These are phyloP conservation scores for Chelon auratus DNA, from an alignment of 2,797 vertebrate genomes.

Conservation along the genomic window DNA sequence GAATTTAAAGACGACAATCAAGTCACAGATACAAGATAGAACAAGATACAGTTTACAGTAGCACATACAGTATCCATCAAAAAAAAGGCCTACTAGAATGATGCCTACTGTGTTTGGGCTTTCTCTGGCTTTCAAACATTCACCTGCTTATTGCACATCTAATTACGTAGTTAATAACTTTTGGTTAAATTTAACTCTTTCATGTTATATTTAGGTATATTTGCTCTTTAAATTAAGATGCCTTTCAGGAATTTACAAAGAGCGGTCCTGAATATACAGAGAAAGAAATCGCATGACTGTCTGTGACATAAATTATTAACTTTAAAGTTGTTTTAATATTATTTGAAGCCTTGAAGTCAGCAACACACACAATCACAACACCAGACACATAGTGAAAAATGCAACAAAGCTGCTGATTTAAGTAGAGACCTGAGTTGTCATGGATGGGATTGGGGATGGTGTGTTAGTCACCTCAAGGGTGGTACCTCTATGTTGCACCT, in stretches of 20 bases:
- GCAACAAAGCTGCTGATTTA: constrained; percentile 38
- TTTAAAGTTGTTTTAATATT: constrained; percentile 3
- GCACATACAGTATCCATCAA: background rate
- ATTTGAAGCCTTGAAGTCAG: constrained; percentile 14
- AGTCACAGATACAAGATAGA: no score
- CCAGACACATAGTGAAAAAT: constrained; percentile 15
- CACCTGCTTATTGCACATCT: no score
- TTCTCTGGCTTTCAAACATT: no score
- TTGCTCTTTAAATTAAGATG: no score
- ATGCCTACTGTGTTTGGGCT: background rate
- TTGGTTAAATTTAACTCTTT: no score
- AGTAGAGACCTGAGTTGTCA: constrained; percentile 46
- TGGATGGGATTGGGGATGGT: constrained; percentile 71
- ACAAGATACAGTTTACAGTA: background rate
- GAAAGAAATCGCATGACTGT: background rate
- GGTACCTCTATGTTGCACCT: constrained; percentile 68
- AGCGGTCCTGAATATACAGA: no score
- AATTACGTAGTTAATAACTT: no score
- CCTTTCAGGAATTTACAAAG: no score
- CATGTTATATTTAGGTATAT: no score
- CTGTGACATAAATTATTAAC: background rate
- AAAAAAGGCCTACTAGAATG: no score
- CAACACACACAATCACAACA: constrained; percentile 1
- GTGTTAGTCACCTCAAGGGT: constrained; percentile 74
- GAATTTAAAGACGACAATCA: no score